Evolutionary conservation across 2,113 vertebrate species (phyloP).

Genomic region (Eudorcas thomsonii): DNA sequence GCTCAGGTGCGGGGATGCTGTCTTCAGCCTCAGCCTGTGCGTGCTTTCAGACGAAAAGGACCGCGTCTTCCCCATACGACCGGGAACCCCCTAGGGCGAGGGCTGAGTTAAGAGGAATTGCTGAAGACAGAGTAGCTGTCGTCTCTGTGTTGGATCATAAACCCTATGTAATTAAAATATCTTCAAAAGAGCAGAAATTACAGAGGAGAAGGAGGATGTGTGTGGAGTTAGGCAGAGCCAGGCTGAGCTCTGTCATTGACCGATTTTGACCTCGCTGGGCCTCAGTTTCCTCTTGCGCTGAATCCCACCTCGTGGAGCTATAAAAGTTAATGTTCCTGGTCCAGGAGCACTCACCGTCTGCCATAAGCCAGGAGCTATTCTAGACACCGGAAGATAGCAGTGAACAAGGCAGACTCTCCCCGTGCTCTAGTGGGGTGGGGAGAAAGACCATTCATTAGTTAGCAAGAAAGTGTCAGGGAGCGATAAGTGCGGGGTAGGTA

Average conservation of each 20-base stretch:
- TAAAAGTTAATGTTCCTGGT: background rate
- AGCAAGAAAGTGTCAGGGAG: background rate
- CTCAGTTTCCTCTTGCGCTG: background rate
- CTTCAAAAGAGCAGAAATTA: background rate
- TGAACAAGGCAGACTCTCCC: background rate
- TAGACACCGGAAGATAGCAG: background rate
- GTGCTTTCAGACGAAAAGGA: background rate
- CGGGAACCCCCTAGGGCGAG: background rate
- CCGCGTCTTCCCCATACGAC: background rate
- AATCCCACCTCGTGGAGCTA: background rate
- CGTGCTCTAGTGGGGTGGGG: background rate
- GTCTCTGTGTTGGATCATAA: background rate
- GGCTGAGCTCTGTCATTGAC: background rate
- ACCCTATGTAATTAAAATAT: background rate
- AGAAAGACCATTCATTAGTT: slow-evolving; percentile 28
- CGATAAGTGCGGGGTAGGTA: background rate
- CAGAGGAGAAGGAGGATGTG: background rate
- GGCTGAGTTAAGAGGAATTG: background rate
- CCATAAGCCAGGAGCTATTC: background rate
- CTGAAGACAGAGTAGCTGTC: background rate
- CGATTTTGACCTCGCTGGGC: background rate
- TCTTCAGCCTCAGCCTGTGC: background rate
- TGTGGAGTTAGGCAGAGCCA: background rate
- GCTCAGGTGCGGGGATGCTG: accelerated
- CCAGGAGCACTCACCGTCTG: background rate